phyloP scores from a whole-genome alignment of 2,113 vertebrate genomes.

The Nycticorax nycticorax region DNA sequence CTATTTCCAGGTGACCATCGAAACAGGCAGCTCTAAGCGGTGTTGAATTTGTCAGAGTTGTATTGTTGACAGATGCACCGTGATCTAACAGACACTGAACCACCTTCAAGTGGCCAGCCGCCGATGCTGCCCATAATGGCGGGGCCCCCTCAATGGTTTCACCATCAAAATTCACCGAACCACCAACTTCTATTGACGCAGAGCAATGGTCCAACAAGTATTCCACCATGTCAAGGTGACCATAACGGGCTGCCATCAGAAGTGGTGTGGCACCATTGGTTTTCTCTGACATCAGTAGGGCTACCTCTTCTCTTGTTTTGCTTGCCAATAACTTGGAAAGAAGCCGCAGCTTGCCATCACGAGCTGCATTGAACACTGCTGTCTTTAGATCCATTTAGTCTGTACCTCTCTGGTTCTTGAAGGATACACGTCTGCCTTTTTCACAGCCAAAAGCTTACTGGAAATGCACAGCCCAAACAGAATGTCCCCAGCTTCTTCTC shows the following conservation, averaged over 20 bases:
- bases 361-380: slow-evolving; percentile 95
- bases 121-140: slow-evolving; percentile 94
- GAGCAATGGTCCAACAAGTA: slow-evolving; percentile 93
- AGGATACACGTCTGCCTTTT: slow-evolving; percentile 2
- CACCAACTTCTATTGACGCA: slow-evolving; percentile 90
- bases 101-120: slow-evolving; percentile 93
- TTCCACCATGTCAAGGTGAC: slow-evolving; percentile 95
- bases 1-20: slow-evolving; percentile 96
- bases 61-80: slow-evolving; percentile 96
- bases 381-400: slow-evolving; percentile 96
- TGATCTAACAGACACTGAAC: slow-evolving; percentile 93
- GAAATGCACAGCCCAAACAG: neutral
- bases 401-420: neutral
- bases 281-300: slow-evolving; percentile 89
- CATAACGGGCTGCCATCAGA: slow-evolving; percentile 95
- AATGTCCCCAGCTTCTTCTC: neutral
- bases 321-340: slow-evolving; percentile 93
- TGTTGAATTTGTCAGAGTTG: slow-evolving; percentile 95
- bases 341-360: slow-evolving; percentile 94
- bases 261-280: slow-evolving; percentile 94
- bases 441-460: neutral
- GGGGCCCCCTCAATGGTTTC: slow-evolving; percentile 97
- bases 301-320: slow-evolving; percentile 90
- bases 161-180: slow-evolving; percentile 96
- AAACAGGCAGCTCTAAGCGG: slow-evolving; percentile 95